Percentiles rank a stretch among this genome's conserved stretches.
Evolutionary conservation across 1,140 invertebrate species (phyloP).

Genomic region (Euborellia annulipes): DNA sequence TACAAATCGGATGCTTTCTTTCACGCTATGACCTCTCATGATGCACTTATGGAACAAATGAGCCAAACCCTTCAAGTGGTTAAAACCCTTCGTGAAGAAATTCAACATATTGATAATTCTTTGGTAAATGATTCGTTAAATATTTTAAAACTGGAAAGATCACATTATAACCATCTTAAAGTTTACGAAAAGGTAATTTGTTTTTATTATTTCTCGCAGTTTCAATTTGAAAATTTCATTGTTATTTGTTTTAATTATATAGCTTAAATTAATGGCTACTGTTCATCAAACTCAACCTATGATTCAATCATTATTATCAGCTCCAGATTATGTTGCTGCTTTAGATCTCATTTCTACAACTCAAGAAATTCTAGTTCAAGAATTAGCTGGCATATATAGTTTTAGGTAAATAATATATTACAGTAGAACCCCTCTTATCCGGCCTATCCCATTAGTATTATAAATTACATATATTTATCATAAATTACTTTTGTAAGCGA

Average conservation of each 20-base stretch:
- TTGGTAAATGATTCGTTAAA: conserved; percentile 66
- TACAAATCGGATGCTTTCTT: conserved; percentile 93
- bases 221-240: background rate
- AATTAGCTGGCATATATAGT: conserved; percentile 80
- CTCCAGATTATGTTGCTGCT: conserved; percentile 93
- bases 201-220: conserved; percentile 5
- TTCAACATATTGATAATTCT: conserved; percentile 52
- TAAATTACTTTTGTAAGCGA: too few species aligned
- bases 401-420: conserved; percentile 49
- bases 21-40: conserved; percentile 91
- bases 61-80: conserved; percentile 65
- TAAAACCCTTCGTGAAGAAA: conserved; percentile 37
- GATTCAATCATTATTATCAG: conserved; percentile 85
- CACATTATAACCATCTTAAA: conserved; percentile 30
- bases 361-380: conserved; percentile 80
- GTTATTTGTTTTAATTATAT: conserved; percentile 14
- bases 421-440: too few species aligned
- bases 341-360: conserved; percentile 93
- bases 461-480: too few species aligned
- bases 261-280: conserved; percentile 83
- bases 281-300: conserved; percentile 96
- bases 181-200: conserved; percentile 37
- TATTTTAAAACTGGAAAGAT: conserved; percentile 40
- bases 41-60: conserved; percentile 80
- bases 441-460: too few species aligned